Percentiles rank a stretch among this genome's conserved stretches.
Conservation (phyloP, 2,888 invertebrate genomes). For the Exocentrus adspersus region DNA sequence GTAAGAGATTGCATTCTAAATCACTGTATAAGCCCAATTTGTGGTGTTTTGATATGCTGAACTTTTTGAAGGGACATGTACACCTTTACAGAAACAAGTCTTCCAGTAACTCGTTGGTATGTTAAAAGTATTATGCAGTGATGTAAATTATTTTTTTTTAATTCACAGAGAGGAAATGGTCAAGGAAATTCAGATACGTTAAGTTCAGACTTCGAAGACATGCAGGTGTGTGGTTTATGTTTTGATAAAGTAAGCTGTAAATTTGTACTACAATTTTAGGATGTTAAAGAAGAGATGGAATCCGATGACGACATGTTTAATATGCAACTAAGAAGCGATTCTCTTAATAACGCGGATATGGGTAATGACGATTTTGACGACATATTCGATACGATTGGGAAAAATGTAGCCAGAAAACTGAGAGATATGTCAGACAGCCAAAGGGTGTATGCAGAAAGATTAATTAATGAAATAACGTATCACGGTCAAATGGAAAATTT, state of each 20-base stretch:
- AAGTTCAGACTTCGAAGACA: not conserved
- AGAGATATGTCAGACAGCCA: slow-evolving; percentile 47
- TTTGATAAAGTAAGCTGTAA: not conserved
- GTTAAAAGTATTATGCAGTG: not conserved
- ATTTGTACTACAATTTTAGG: slow-evolving; percentile 10
- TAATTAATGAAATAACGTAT: slow-evolving; percentile 48
- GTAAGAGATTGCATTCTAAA: slow-evolving; percentile 30
- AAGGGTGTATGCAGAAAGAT: slow-evolving; percentile 42
- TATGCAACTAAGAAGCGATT: not conserved
- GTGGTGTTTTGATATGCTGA: slow-evolving; percentile 48
- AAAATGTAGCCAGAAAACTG: slow-evolving; percentile 47
- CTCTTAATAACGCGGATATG: not conserved
- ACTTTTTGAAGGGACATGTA: slow-evolving; percentile 40
- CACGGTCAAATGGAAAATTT: slow-evolving; percentile 51
- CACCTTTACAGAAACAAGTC: slow-evolving; percentile 15
- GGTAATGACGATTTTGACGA: slow-evolving; percentile 35
- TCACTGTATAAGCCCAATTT: slow-evolving; percentile 33
- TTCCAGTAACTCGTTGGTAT: not conserved
- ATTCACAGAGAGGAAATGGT: slow-evolving; percentile 14
- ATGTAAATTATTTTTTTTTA: not conserved
- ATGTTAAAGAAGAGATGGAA: slow-evolving; percentile 32
- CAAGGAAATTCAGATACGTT: slow-evolving; percentile 6
- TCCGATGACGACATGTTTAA: slow-evolving; percentile 26
- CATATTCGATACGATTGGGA: slow-evolving; percentile 47
- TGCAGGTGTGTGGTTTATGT: not conserved